These are phyloP conservation scores for Euleptes europaea DNA, from an alignment of 2,113 vertebrate species.

Conservation along the genomic window DNA sequence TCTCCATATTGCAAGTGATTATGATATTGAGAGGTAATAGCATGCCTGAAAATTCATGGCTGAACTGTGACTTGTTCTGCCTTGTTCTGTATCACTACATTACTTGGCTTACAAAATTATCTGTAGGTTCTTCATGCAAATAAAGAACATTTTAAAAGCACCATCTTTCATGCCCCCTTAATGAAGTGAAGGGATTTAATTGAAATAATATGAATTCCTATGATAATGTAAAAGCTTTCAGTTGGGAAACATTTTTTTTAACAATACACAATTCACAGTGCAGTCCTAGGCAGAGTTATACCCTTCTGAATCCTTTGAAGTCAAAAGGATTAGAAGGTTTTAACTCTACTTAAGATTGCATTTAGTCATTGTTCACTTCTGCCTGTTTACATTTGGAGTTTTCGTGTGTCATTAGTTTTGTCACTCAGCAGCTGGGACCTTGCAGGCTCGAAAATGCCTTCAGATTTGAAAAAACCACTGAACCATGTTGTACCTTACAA, in stretches of 20 bases:
- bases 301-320: no score
- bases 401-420: constrained; percentile 57
- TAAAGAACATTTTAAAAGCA: neutral
- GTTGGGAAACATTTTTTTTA: constrained; percentile 7
- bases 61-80: neutral
- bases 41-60: neutral
- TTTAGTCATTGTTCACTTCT: constrained; percentile 19
- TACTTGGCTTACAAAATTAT: neutral
- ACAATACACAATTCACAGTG: no score
- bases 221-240: constrained; percentile 41
- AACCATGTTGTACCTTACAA: constrained; percentile 51
- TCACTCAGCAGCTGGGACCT: constrained; percentile 46
- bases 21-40: neutral
- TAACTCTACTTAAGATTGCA: no score
- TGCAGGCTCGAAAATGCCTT: constrained; percentile 40
- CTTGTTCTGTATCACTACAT: neutral
- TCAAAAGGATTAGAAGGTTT: no score
- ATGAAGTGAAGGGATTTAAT: constrained; percentile 9
- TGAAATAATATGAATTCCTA: constrained; percentile 12
- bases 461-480: constrained; percentile 49
- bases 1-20: neutral
- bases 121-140: neutral
- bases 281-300: no score
- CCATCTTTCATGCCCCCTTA: neutral
- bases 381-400: constrained; percentile 39